Base-by-base conservation (phyloP, 1,140 invertebrate genomes). In the Caenorhabditis briggsae region DNA sequence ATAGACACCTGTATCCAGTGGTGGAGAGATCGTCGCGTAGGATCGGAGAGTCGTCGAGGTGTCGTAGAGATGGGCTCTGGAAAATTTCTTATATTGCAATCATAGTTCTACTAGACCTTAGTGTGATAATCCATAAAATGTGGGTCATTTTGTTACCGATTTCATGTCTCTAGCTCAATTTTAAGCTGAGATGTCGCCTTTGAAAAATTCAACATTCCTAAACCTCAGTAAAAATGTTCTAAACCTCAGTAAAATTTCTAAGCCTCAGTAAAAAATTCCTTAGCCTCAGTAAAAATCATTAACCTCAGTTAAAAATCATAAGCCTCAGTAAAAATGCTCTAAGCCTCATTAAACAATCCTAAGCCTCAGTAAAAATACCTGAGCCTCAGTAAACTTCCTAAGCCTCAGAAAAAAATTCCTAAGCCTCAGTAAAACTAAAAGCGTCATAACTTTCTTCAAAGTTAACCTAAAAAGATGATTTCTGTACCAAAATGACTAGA, bases 11-110 rank as follows among this genome's bases (percentile, higher is more conserved):
- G 78, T 8, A 18, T 85, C 86, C 20, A 65, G n/a, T 43, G 65
- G 59, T 25, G 70, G 70, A 23, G 23, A 53, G 2, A 90, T 87
- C 0, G 33, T 46, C 3, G 89, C 56, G 74, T 90, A 90, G 0
- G 87, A 88, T 14, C 82, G 59, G 12, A 20, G 65, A n/a, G 88
- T 90, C 7, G 89, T 90, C 11, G 85, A 87, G n/a, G 89, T 90
- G 53, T 90, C 89, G 74, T 87, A 87, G 20, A 90, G 74, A 50
- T 70, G 23, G 1, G 48, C 61, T 65, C 82, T 82, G 58, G 50
- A 59, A 64, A 56, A 82, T 53, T n/a, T 12, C 11, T 59, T 59
- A 59, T 18, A 18, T 59, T 59, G 14, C 56, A 59, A 7, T 59
- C 3, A 50, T 50, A 16, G 43, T 50, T n/a, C n/a, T n/a, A n/a